These are phyloP conservation scores for Sebastes trivittatus DNA, from an alignment of 2,797 vertebrate species.

Conservation along the genomic window DNA sequence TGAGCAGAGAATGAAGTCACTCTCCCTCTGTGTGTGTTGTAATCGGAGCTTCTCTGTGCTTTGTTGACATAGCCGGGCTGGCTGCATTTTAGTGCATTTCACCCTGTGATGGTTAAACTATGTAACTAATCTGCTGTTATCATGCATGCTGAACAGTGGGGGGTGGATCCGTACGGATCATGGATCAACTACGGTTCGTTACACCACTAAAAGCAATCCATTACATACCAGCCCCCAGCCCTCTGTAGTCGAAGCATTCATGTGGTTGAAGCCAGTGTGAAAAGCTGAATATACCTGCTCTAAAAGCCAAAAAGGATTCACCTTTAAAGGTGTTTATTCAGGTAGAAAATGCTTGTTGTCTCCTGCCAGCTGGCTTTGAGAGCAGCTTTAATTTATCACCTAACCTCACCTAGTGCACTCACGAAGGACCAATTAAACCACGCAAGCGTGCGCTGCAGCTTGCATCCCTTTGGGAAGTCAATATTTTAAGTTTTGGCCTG, in stretches of 20 bases:
- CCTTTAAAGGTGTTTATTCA: neutral
- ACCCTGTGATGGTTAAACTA: too few species aligned
- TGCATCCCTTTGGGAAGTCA: neutral
- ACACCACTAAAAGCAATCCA: neutral
- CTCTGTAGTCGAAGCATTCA: neutral
- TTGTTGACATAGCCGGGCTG: too few species aligned
- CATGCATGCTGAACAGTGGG: too few species aligned
- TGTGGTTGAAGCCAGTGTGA: neutral
- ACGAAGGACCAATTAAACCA: conserved; percentile 5
- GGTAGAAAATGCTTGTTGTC: neutral
- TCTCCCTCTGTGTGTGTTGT: too few species aligned
- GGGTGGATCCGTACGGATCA: too few species aligned
- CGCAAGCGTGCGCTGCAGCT: neutral
- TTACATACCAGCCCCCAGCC: neutral
- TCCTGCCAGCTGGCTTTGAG: conserved; percentile 35
- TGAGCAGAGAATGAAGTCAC: too few species aligned
- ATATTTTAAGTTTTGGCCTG: neutral
- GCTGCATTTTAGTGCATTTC: too few species aligned
- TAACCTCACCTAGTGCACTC: neutral
- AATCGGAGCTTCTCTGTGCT: too few species aligned
- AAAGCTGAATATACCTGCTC: neutral
- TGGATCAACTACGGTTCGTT: too few species aligned
- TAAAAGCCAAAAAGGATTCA: neutral
- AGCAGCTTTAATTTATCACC: conserved; percentile 45
- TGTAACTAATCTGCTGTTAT: too few species aligned